Evolutionary conservation across 2,888 invertebrate genomes (phyloP).

Genomic region (Copidosoma aretas): DNA sequence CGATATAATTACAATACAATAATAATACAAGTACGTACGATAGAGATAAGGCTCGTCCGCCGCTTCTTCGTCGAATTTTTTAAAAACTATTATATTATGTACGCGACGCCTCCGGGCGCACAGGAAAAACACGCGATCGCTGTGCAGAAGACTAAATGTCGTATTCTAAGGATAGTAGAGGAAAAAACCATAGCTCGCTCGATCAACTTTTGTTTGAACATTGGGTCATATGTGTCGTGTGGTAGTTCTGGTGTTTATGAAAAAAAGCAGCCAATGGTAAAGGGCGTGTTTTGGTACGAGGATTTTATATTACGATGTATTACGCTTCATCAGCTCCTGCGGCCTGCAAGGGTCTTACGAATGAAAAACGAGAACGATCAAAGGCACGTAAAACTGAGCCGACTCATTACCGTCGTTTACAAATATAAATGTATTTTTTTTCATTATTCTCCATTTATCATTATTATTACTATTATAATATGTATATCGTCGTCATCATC

Average conservation of each 20-base stretch:
- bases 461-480: no score
- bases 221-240: no score
- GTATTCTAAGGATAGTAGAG: slow-evolving; percentile 40
- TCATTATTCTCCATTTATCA: background rate
- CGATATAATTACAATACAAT: no score
- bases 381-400: slow-evolving; percentile 42
- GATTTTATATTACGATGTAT: slow-evolving; percentile 1
- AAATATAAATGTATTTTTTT: slow-evolving; percentile 23
- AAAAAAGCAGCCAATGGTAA: slow-evolving; percentile 5
- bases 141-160: slow-evolving; percentile 2
- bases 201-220: no score
- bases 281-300: background rate
- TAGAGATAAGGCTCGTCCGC: no score
- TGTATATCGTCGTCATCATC: no score
- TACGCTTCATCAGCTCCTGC: background rate
- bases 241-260: no score
- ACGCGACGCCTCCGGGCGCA: no score
- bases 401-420: slow-evolving; percentile 27
- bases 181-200: slow-evolving; percentile 19
- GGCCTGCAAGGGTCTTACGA: slow-evolving; percentile 33
- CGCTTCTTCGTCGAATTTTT: no score
- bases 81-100: no score
- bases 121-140: slow-evolving; percentile 19
- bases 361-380: slow-evolving; percentile 37
- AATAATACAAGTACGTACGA: no score